These are phyloP conservation scores for Brachionus asplanchnoidis DNA, from an alignment of 1,140 invertebrate genomes.

Conservation along the genomic window DNA sequence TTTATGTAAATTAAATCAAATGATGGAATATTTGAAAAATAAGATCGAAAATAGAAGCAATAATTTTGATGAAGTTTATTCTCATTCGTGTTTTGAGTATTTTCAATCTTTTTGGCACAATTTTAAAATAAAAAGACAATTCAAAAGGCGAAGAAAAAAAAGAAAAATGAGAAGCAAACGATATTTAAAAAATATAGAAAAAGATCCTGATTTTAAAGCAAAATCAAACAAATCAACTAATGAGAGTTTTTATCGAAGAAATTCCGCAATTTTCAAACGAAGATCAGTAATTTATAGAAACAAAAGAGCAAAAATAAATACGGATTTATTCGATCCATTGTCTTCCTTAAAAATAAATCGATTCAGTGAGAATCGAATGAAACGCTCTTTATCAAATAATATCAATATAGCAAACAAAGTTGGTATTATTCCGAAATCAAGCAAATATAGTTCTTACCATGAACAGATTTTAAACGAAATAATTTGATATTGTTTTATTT, in stretches of 20 bases:
- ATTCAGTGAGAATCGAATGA: neutral
- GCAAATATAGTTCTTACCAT: neutral
- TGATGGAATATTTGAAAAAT: neutral
- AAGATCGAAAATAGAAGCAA: neutral
- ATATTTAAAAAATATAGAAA: neutral
- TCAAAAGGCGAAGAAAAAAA: neutral
- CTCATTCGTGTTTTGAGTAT: neutral
- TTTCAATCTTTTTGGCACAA: neutral
- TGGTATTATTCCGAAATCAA: neutral
- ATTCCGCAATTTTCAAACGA: neutral
- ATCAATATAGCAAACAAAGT: neutral
- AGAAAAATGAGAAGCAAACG: neutral
- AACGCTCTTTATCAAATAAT: neutral
- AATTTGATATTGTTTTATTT: neutral
- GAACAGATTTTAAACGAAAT: neutral
- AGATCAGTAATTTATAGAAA: neutral
- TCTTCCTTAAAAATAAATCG: neutral
- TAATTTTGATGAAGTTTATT: neutral
- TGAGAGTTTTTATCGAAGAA: neutral
- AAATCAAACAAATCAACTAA: neutral
- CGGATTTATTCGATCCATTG: neutral
- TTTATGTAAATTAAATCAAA: conserved; percentile 19
- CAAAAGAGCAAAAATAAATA: neutral
- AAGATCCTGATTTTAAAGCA: neutral
- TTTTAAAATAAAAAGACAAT: neutral